Evolutionary conservation across 2,888 invertebrate genomes (phyloP), one percentile per base, ranked within the genome.

Genomic region (Parnassius orleans): DNA sequence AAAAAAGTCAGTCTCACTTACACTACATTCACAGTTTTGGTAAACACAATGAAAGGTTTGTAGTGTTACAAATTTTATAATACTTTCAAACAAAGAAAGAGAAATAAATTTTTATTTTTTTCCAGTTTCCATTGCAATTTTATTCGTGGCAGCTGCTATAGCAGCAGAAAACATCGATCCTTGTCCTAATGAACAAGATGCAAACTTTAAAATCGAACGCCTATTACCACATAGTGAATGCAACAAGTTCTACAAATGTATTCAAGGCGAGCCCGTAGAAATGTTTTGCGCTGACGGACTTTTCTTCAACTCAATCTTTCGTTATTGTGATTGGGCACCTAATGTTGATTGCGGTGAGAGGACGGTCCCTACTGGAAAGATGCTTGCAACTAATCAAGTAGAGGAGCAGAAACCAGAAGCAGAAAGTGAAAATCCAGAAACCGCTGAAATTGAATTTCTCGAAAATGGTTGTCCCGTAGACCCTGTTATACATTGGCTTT

Each of bases 321-420:
- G 68, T 14, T 88, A 87, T 64, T 94, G 94, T 67, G 94, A 94
- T 73, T 94, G 88, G 76, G 83, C 88, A 3, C 78, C 81, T 65
- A 93, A 93, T 70, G 93, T 93, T 2, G 83, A 93, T 54, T 94
- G 94, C 69, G 83, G 87, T 0, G 68, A 69, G n/a, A 70, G 69
- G 55, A 63, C 44, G 24, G 41, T 63, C 14, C 57, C 19, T 41
- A 50, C 57, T n/a, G 62, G 57, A 15, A 42, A 57, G 19, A 42
- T 57, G 10, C 62, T 67, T 1, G 61, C 59, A 9, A n/a, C 53
- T 3, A 48, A 44, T 2, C 57, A 33, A 14, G 19, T 42, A 1
- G 58, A 54, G 33, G 54, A 54, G 53, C 14, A 43, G 3, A 54
- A 62, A 24, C 33, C 46, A 5, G 55, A 55, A 15, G 44, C 33